These are phyloP conservation scores for Perizoma flavofasciatum DNA, from an alignment of 2,888 invertebrate species.

Conservation along the genomic window DNA sequence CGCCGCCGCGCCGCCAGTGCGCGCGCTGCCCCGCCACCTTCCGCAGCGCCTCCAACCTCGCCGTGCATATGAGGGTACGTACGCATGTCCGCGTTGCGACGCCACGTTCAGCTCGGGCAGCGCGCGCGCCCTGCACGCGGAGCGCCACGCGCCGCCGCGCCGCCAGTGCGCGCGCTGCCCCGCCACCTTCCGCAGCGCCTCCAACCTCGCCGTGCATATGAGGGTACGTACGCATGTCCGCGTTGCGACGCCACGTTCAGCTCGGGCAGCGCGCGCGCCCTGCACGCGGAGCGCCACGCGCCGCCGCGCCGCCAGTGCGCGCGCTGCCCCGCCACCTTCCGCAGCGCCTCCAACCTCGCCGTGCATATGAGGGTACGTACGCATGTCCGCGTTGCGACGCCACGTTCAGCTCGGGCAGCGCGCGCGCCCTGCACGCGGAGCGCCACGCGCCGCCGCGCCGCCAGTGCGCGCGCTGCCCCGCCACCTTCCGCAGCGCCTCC, in stretches of 20 bases:
- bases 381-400: not conserved
- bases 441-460: not conserved
- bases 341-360: constrained; percentile 1
- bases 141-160: constrained; percentile 1
- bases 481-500: not conserved
- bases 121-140: not conserved
- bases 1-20: constrained; percentile 5
- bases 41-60: constrained; percentile 1
- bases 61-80: not conserved
- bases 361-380: not conserved
- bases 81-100: not conserved
- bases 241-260: not conserved
- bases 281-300: not conserved
- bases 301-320: constrained; percentile 3
- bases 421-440: not conserved
- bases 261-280: not conserved
- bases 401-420: not conserved
- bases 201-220: constrained; percentile 5
- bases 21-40: not conserved
- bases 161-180: not conserved
- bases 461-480: not conserved
- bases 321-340: not conserved
- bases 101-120: not conserved
- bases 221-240: not conserved
- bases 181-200: not conserved